Percentiles rank a stretch among this genome's conserved stretches.
Conservation (phyloP, 2,113 vertebrate genomes). For the Zapornia atra region DNA sequence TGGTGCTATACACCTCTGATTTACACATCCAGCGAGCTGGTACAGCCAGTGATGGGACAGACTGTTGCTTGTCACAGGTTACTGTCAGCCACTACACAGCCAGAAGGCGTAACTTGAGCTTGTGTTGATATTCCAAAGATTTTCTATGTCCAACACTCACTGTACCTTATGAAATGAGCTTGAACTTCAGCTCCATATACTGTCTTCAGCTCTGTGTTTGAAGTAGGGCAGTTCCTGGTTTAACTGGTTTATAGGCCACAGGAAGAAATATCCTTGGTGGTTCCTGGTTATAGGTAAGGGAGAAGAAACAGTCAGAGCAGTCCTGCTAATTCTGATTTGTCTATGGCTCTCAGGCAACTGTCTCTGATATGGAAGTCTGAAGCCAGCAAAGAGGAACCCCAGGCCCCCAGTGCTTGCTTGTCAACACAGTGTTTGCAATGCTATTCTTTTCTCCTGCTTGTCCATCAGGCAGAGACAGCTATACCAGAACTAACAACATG, state of each 20-base stretch:
- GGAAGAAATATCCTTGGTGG: not conserved
- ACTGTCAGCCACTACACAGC: not conserved
- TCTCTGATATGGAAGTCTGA: not conserved
- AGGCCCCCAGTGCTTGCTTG: not conserved
- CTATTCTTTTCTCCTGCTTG: not conserved
- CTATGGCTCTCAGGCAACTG: accelerated
- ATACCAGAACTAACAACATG: not conserved
- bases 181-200: not conserved
- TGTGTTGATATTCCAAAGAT: not conserved
- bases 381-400: not conserved
- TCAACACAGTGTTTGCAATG: not conserved
- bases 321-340: not conserved
- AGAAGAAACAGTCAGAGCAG: not conserved
- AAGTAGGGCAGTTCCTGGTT: not conserved
- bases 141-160: not conserved
- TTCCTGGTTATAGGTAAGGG: not conserved
- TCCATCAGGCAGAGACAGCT: not conserved
- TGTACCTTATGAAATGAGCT: not conserved
- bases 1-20: accelerated
- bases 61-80: not conserved
- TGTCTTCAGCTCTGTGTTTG: not conserved
- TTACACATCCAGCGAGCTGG: too few species aligned
- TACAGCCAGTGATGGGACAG: not conserved
- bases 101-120: not conserved
- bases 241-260: not conserved